Percentiles rank a stretch among this genome's conserved stretches.
Conservation (phyloP, 2,797 vertebrate genomes). For the Emys orbicularis region DNA sequence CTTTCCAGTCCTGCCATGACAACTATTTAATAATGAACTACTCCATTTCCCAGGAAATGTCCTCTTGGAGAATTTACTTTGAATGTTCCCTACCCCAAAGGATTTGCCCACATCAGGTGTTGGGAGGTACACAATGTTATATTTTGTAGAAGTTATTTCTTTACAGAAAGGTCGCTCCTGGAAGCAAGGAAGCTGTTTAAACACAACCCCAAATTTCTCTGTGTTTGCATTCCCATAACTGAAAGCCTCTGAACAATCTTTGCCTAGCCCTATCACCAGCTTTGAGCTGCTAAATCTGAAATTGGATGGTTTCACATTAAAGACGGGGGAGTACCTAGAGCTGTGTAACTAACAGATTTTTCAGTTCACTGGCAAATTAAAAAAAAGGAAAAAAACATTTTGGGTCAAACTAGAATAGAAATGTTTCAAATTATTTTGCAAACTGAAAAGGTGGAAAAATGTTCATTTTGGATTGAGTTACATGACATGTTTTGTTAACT, state of each 20-base stretch:
- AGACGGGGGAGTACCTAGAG: not conserved
- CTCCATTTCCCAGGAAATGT: not conserved
- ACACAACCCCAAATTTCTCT: no score
- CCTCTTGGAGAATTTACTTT: not conserved
- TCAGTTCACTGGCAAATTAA: no score
- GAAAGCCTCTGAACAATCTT: not conserved
- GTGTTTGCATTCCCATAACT: not conserved
- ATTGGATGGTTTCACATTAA: not conserved
- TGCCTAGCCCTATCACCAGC: not conserved
- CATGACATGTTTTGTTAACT: no score
- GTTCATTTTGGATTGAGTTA: no score
- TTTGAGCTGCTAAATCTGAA: not conserved
- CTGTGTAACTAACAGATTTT: no score
- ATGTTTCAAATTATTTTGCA: not conserved
- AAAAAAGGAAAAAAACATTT: not conserved
- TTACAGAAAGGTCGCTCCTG: not conserved
- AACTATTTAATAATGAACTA: not conserved
- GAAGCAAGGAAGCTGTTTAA: not conserved
- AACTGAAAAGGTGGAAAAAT: not conserved
- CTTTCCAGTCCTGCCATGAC: not conserved
- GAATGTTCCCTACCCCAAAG: not conserved
- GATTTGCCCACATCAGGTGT: not conserved
- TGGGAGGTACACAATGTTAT: not conserved
- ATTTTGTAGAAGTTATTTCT: not conserved
- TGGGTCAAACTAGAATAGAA: not conserved